Percentiles rank a stretch among this genome's conserved stretches.
Evolutionary conservation across 2,888 invertebrate species (phyloP).

Genomic region (Agrenia bidenticulata): DNA sequence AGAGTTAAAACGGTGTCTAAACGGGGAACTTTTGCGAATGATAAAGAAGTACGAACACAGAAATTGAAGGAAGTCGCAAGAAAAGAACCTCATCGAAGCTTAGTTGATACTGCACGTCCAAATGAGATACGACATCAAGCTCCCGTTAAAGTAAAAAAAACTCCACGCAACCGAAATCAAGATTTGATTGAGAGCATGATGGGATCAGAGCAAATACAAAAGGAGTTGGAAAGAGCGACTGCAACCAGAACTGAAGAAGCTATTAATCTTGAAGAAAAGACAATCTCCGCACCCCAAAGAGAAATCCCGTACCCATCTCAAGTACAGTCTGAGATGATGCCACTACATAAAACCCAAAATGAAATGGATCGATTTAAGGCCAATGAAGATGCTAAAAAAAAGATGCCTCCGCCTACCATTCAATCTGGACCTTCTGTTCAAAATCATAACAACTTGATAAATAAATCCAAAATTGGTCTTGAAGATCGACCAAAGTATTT

Average conservation of each 20-base stretch:
- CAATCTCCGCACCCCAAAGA: background rate
- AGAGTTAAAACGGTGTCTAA: background rate
- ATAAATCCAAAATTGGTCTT: too few relatives aligned
- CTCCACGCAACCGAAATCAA: slow-evolving; percentile 19
- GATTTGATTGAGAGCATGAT: slow-evolving; percentile 26
- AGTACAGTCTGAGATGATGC: background rate
- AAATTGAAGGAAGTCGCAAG: slow-evolving; percentile 18
- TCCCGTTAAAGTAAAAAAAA: slow-evolving; percentile 22
- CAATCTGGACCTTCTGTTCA: too few relatives aligned
- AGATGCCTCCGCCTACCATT: background rate
- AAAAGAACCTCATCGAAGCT: slow-evolving; percentile 15
- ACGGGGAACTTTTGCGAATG: background rate
- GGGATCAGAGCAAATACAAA: background rate
- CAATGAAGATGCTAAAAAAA: background rate
- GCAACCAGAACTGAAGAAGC: background rate
- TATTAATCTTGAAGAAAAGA: background rate
- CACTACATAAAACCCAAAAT: background rate
- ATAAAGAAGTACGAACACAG: slow-evolving; percentile 5
- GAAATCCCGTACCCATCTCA: slow-evolving; percentile 3
- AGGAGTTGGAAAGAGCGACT: background rate
- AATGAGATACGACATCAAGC: slow-evolving; percentile 8
- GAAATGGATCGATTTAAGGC: background rate
- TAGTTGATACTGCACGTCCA: background rate
- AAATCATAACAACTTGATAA: too few relatives aligned
- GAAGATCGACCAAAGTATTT: background rate